Evolutionary conservation across 2,113 vertebrate genomes (phyloP), one percentile per base, ranked within the genome.

Genomic region (Megaleporinus macrocephalus): DNA sequence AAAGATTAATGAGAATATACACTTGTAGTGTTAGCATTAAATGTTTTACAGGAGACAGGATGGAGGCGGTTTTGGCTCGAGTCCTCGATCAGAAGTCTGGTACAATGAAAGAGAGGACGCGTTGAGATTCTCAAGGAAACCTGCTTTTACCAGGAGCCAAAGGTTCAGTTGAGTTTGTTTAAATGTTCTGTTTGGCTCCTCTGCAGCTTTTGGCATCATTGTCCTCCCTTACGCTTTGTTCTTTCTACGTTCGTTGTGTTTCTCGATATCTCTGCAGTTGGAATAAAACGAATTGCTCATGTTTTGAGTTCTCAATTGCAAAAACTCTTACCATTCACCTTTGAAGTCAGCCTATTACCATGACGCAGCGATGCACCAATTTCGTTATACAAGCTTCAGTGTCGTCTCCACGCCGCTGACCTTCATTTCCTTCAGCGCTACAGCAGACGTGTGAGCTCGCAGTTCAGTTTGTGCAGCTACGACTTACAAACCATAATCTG

Each of bases 21-120:
- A 74, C 63, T 74, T 29, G 53, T 85, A 74, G 47, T 75, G 57
- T 85, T 76, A 77, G 80, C 72, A 65, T 82, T 82, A 1, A 69
- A 27, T 79, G 73, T 78, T 82, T 75, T 47, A 65, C 27, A 65
- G 76, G 70, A 44, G 71, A 79, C 57, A 68, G 41, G 55, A 49
- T 51, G 83, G 47, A 16, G 49, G 26, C 36, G 62, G 71, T 71
- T 69, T 62, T 75, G 41, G 33, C 57, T 41, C 24, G 20, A 72
- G 55, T 80, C 53, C 55, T 27, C 68, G 27, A 55, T 70, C 66
- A 70, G 33, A 36, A 44, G 12, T 14, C 16, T 53, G 16, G 20
- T 26, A 65, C 6, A 49, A 10, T 11, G 24, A 57, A 53, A 55
- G 18, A 41, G 53, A 62, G 51, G 55, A 68, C 69, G 27, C 30